Conservation (phyloP, 2,888 invertebrate species). For the Geotrupes spiniger region DNA sequence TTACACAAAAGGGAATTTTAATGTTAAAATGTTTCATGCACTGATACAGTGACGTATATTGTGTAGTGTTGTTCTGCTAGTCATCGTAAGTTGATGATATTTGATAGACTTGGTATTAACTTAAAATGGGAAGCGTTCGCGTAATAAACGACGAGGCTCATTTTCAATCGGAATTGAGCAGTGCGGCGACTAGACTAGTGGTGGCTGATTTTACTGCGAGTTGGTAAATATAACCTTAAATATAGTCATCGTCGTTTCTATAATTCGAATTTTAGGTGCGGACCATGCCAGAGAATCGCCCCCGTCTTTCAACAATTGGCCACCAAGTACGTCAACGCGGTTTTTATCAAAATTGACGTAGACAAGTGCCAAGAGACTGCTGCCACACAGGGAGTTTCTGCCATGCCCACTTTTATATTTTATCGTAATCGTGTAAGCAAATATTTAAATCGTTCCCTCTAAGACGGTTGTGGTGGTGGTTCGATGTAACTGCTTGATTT, state of each 20-base stretch:
- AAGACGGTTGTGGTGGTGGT: too few relatives aligned
- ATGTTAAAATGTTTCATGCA: too few relatives aligned
- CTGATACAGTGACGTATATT: too few relatives aligned
- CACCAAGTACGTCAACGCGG: conserved; percentile 79
- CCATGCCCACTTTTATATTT: conserved; percentile 98
- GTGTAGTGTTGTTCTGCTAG: too few relatives aligned
- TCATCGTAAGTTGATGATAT: too few relatives aligned
- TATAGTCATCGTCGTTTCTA: conserved; percentile 1
- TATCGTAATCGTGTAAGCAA: conserved; percentile 76
- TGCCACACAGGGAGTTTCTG: conserved; percentile 81
- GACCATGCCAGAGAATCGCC: conserved; percentile 92
- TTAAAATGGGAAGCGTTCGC: conserved; percentile 52
- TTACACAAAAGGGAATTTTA: too few relatives aligned
- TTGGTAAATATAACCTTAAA: conserved; percentile 63
- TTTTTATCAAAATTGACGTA: conserved; percentile 94
- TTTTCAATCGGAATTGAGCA: conserved; percentile 80
- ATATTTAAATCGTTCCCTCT: too few relatives aligned
- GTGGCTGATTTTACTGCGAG: conserved; percentile 94
- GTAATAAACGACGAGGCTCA: conserved; percentile 74
- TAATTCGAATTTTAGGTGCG: too few relatives aligned
- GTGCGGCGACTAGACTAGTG: conserved; percentile 82
- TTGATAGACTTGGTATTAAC: conserved; percentile 1
- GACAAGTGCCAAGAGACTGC: conserved; percentile 91
- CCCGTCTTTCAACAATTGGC: conserved; percentile 90
- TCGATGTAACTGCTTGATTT: too few relatives aligned